Evolutionary conservation across 2,113 vertebrate genomes (phyloP).

Genomic region (Geococcyx californianus): DNA sequence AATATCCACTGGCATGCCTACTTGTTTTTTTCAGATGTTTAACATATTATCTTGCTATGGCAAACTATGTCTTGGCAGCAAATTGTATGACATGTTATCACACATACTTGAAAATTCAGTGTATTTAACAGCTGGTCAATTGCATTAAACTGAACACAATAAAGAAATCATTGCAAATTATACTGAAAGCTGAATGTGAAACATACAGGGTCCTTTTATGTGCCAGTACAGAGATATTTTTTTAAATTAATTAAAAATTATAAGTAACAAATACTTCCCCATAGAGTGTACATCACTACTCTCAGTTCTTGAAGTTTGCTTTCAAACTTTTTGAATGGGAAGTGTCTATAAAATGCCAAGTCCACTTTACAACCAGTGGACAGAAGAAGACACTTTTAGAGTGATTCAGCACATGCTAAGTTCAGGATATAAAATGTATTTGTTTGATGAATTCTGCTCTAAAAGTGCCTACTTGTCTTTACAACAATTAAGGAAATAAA

Average conservation of each 20-base stretch:
- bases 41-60: neutral
- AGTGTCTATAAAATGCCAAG: neutral
- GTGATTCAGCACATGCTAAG: neutral
- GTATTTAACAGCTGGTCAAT: neutral
- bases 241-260: neutral
- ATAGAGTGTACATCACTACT: neutral
- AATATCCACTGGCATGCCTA: neutral
- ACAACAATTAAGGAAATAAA: neutral
- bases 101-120: neutral
- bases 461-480: neutral
- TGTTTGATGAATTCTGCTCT: neutral
- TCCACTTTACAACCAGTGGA: neutral
- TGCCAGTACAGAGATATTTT: neutral
- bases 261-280: neutral
- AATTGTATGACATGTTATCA: neutral
- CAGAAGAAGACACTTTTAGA: neutral
- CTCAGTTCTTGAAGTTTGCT: neutral
- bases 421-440: neutral
- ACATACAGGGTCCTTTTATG: neutral
- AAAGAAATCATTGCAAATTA: neutral
- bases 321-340: neutral
- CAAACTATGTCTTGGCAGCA: neutral
- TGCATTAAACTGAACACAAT: neutral
- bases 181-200: neutral
- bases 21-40: neutral